phyloP scores from a whole-genome alignment of 2,113 vertebrate genomes.

The Copsychus sechellarum region DNA sequence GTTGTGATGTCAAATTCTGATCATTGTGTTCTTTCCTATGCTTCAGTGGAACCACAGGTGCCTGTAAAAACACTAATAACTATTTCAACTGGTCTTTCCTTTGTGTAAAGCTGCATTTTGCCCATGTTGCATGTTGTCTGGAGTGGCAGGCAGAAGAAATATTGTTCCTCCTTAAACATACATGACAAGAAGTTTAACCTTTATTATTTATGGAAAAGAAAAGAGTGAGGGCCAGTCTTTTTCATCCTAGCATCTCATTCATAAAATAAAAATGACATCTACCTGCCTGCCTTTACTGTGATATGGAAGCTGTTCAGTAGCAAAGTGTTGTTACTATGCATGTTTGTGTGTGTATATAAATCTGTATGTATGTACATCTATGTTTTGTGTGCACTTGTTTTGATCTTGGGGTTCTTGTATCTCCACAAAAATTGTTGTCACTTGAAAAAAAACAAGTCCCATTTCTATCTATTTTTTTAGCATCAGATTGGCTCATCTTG shows the following conservation, averaged over 20 bases:
- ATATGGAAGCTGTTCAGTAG: neutral
- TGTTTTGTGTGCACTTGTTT: neutral
- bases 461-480: neutral
- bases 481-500: neutral
- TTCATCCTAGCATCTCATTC: neutral
- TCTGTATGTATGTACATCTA: neutral
- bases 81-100: neutral
- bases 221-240: neutral
- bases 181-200: neutral
- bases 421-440: neutral
- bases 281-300: neutral
- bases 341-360: too few relatives aligned
- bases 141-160: neutral
- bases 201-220: neutral
- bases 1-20: neutral
- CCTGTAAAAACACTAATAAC: neutral
- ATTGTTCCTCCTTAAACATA: neutral
- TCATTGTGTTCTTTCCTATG: neutral
- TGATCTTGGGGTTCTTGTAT: neutral
- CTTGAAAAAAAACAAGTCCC: neutral
- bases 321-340: neutral
- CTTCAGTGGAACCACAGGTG: neutral
- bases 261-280: neutral
- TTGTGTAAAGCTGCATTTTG: neutral
- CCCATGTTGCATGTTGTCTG: neutral